Base-by-base conservation (phyloP, 1,140 invertebrate genomes). In the Araneus ventricosus region DNA sequence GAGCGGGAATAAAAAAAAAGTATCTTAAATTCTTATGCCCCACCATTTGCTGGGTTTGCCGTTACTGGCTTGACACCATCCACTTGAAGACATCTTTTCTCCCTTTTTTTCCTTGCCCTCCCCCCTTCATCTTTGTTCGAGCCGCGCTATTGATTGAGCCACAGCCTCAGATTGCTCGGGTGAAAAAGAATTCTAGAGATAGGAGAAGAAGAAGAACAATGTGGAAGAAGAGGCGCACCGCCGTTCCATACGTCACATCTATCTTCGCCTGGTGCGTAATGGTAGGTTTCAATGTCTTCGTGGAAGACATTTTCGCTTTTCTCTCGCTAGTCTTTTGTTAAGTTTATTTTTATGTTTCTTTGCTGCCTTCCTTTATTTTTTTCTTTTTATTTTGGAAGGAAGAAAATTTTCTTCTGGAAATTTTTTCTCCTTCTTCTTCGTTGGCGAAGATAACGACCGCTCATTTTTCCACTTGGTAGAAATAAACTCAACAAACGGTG, bases 61-160 rank as follows among this genome's bases (percentile, higher is more conserved):
- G 90, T 92, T 92, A 86, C 90, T 85, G 90, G 82, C 90, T 75
- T 92, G 90, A 92, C 90, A 92, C 82, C 84, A 92, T 92, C 90
- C 90, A 92, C 90, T 92, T 92, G 80, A 92, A 86, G 90, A 92
- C 82, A 92, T 92, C 82, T 90, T 57, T 82, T 57, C 45, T 61
- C 39, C 24, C 37, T 75, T 89, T 57, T 84, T 30, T 90, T 34
- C 59, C 39, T 30, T 57, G 45, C 45, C 45, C 45, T 52, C 45
- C 45, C 45, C n/a, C 80, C 57, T 39, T 63, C 59, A 82, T 84
- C 79, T 84, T 91, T 82, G 89, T 30, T 59, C 52, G 89, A 91
- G 80, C 75, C 22, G 89, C 80, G 90, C 90, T 92, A 92, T 92
- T 92, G 90, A 92, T 92, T 92, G 88, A 90, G 88, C 88, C 88